Percentiles rank a stretch among this genome's conserved stretches.
Conservation (phyloP, 2,888 invertebrate species). For the Platycheirus albimanus region DNA sequence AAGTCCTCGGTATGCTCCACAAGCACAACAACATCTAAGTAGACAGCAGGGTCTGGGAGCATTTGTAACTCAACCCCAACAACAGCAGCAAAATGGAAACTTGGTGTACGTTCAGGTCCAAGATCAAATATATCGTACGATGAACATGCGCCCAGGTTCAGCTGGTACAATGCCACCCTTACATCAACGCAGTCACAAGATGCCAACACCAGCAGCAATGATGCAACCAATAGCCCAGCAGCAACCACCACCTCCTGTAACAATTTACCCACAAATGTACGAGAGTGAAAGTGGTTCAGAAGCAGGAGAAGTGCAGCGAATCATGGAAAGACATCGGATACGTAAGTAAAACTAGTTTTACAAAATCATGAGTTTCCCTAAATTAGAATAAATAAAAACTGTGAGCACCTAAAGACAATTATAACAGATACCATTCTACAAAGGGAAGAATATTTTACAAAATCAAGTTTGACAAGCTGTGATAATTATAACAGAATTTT, state of each 20-base stretch:
- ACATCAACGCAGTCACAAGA: constrained; percentile 47
- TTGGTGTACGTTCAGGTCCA: constrained; percentile 68
- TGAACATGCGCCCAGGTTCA: constrained; percentile 69
- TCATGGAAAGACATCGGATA: constrained; percentile 79
- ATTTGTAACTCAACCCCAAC: constrained; percentile 45
- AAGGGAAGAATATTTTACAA: no score
- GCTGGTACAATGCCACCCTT: constrained; percentile 63
- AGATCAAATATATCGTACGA: constrained; percentile 66
- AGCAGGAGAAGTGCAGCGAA: constrained; percentile 88
- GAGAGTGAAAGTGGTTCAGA: constrained; percentile 90
- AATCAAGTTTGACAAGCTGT: no score
- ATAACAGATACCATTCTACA: no score
- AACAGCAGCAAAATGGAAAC: constrained; percentile 64
- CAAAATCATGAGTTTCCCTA: background rate
- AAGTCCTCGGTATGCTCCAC: constrained; percentile 76
- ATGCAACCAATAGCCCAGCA: constrained; percentile 47
- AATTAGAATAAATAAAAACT: no score
- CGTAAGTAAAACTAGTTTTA: constrained; percentile 46
- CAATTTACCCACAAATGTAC: constrained; percentile 78
- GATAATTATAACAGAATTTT: no score
- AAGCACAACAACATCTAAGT: constrained; percentile 76
- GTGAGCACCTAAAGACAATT: background rate
- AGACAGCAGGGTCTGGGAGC: constrained; percentile 34
- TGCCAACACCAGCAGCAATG: constrained; percentile 58
- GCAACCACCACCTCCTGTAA: constrained; percentile 26